Evolutionary conservation across 2,888 invertebrate genomes (phyloP).

Genomic region (Rhabditoides inermis): DNA sequence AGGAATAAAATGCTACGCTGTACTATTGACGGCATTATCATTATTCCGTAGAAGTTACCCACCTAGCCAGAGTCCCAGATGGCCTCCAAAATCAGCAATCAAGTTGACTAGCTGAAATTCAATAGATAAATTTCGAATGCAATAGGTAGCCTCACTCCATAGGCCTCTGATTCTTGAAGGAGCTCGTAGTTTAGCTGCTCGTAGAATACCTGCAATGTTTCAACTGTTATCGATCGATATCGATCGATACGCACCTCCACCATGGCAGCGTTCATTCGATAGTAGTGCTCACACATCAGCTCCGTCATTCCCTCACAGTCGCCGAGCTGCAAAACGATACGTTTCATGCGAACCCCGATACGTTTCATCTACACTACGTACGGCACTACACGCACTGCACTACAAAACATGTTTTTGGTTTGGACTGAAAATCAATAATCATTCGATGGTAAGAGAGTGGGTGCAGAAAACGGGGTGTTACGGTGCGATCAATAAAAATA

Average conservation of each 20-base stretch:
- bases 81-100: slow-evolving; percentile 40
- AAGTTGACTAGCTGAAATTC: slow-evolving; percentile 23
- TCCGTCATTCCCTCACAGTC: slow-evolving; percentile 40
- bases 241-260: slow-evolving; percentile 18
- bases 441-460: too few relatives aligned
- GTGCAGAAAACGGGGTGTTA: too few relatives aligned
- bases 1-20: too few relatives aligned
- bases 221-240: background rate
- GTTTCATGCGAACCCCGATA: too few relatives aligned
- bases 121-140: background rate
- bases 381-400: too few relatives aligned
- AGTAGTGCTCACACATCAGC: slow-evolving; percentile 34
- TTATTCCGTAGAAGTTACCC: background rate
- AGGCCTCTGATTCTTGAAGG: slow-evolving; percentile 34
- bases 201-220: slow-evolving; percentile 26
- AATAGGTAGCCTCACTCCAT: slow-evolving; percentile 25
- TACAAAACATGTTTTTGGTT: too few relatives aligned
- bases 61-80: slow-evolving; percentile 40
- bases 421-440: too few relatives aligned
- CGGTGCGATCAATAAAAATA: too few relatives aligned
- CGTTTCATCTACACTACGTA: too few relatives aligned
- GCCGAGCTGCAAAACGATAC: slow-evolving; percentile 29
- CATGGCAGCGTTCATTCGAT: slow-evolving; percentile 36
- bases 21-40: background rate
- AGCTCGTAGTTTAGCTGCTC: slow-evolving; percentile 39